Conservation (phyloP, 2,888 invertebrate species). For the Apamea monoglypha region DNA sequence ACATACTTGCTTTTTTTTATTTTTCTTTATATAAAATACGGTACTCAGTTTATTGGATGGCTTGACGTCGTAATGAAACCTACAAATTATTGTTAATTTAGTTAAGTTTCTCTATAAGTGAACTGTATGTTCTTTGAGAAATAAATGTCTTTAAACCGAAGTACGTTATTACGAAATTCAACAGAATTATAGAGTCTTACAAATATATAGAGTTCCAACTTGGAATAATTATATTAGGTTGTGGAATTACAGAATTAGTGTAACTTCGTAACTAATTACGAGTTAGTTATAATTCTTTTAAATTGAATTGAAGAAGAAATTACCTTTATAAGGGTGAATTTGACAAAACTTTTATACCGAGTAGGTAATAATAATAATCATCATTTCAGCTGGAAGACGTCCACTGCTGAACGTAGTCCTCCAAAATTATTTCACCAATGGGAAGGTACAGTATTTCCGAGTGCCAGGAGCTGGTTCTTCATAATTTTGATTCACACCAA, state of each 20-base stretch:
- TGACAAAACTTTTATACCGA: neutral
- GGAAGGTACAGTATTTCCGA: neutral
- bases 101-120: no score
- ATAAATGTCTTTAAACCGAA: no score
- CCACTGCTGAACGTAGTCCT: neutral
- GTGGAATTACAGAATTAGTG: neutral
- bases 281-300: neutral
- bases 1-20: no score
- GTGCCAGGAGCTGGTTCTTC: neutral
- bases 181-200: neutral
- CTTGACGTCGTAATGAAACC: no score
- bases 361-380: neutral
- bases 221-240: neutral
- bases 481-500: slow-evolving; percentile 14
- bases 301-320: neutral
- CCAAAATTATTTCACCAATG: neutral
- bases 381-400: neutral
- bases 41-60: no score
- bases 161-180: neutral
- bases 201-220: neutral
- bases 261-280: neutral
- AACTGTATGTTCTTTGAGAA: no score
- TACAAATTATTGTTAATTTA: no score
- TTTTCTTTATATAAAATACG: no score
- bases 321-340: neutral